Evolutionary conservation across 2,888 invertebrate genomes (phyloP), one percentile per base, ranked within the genome.

Genomic region (Axea sp.): DNA sequence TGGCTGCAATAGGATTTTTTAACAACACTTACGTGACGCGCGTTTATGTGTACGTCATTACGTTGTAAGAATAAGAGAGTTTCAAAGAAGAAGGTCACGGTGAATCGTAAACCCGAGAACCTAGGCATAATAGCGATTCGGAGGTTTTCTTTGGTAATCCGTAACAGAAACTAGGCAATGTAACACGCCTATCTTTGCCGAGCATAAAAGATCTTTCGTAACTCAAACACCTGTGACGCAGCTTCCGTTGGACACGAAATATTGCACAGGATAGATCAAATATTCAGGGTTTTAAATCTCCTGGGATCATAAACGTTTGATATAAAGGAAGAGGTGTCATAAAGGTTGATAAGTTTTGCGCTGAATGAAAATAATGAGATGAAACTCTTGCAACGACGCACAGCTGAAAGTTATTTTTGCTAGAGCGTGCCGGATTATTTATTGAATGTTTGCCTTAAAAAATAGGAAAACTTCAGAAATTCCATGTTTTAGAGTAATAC

Each of bases 161-260:
- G 68, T 67, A 69, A 69, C 64, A 74, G 62, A 74, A 74, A 74
- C 68, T 74, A 64, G 72, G 72, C 65, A 72, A 72, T 67, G 68
- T 62, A 64, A 51, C 57, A 74, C 74, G 68, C 68, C 74, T 60
- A 74, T 64, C 51, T 55, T 49, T 17, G 22, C 6, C 43, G 4
- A 24, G 64, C n/a, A 67, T 57, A 73, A 57, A 73, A 45, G 43
- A n/a, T 19, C 62, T 64, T 57, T 73, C 68, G 67, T 68, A 73
- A 64, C 47, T 22, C 35, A 53, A 68, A 68, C 73, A 73, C 73
- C 73, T 73, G 73, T 68, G 39, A 31, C 47, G 35, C 14, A 47
- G 55, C 60, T 73, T 68, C 68, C 68, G 62, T 73, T 62, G 62
- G 31, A 24, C 37, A 57, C 41, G 45, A 73, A 45, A 62, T 55